These are phyloP conservation scores for Aurelia aurita DNA, from an alignment of 30 jellyfish, hydroid and myxozoan species.

Conservation along the genomic window DNA sequence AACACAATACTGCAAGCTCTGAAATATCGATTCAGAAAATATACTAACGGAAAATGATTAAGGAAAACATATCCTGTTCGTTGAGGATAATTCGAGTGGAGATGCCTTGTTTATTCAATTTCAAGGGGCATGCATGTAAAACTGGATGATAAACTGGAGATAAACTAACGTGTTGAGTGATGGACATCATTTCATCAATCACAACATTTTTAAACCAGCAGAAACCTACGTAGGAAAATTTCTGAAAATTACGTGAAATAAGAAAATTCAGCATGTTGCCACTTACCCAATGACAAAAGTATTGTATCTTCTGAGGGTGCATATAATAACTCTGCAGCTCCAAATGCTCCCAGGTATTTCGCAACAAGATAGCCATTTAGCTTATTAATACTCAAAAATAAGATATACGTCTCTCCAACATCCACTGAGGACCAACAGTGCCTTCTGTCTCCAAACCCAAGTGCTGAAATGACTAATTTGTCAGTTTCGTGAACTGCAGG, in stretches of 20 bases:
- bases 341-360: slow-evolving; percentile 93
- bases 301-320: slow-evolving; percentile 87
- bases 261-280: background rate
- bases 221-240: background rate
- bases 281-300: slow-evolving; percentile 88
- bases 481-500: slow-evolving; percentile 75
- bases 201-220: background rate
- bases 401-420: slow-evolving; percentile 89
- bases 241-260: too few species aligned
- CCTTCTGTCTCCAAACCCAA: slow-evolving; percentile 95
- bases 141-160: background rate
- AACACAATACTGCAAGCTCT: too few species aligned
- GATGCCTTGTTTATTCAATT: too few species aligned
- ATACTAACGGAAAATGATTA: too few species aligned
- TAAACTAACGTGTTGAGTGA: background rate
- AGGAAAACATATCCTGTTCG: too few species aligned
- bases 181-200: background rate
- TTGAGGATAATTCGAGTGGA: too few species aligned
- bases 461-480: slow-evolving; percentile 71
- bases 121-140: too few species aligned
- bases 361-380: slow-evolving; percentile 82
- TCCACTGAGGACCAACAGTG: slow-evolving; percentile 95
- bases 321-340: slow-evolving; percentile 96
- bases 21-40: too few species aligned
- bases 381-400: slow-evolving; percentile 82